phyloP scores from a whole-genome alignment of 2,113 vertebrate genomes.

The Myanophis thanlyinensis region DNA sequence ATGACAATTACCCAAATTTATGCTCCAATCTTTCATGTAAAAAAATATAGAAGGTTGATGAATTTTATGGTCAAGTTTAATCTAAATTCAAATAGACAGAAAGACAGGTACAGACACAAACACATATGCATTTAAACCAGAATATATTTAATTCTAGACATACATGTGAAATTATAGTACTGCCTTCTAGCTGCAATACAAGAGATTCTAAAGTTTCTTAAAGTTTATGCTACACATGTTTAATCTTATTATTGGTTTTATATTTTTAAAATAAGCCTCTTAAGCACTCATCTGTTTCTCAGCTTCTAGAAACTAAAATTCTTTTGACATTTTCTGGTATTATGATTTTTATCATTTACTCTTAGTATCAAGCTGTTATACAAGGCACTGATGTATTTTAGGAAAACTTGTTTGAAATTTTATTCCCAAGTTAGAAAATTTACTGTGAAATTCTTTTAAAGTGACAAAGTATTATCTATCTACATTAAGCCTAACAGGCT shows the following conservation, averaged over 20 bases:
- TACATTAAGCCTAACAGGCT: neutral
- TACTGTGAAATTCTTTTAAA: neutral
- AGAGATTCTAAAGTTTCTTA: neutral
- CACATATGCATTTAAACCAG: neutral
- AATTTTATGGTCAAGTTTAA: neutral
- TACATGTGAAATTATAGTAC: neutral
- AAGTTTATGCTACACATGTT: neutral
- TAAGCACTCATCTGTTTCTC: neutral
- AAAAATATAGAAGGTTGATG: neutral
- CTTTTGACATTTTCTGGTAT: constrained; percentile 30
- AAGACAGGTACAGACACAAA: neutral
- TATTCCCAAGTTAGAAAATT: neutral
- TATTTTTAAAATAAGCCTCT: neutral
- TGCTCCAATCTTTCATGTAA: neutral
- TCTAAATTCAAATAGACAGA: neutral
- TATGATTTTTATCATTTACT: constrained; percentile 29
- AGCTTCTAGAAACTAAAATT: neutral
- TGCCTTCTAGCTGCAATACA: neutral
- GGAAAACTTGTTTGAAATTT: neutral
- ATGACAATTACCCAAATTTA: neutral
- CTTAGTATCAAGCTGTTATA: neutral
- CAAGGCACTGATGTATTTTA: neutral
- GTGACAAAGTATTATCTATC: neutral
- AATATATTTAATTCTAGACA: neutral
- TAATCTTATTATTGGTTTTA: neutral